These are phyloP conservation scores for Stratiomys singularior DNA, from an alignment of 2,888 invertebrate species.

Conservation along the genomic window DNA sequence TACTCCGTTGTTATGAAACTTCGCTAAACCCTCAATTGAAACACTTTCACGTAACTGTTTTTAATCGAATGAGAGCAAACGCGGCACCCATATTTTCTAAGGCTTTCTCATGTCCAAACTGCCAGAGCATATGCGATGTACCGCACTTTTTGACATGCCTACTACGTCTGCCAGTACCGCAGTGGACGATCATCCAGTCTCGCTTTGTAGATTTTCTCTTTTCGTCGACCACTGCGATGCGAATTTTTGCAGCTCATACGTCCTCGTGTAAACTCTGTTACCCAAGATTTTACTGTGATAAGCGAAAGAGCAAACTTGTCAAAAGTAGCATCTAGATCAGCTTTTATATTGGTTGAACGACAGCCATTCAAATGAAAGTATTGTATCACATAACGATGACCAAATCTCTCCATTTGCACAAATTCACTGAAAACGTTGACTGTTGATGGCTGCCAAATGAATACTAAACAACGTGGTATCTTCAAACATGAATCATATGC, in stretches of 20 bases:
- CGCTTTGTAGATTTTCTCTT: neutral
- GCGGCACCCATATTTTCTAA: too few species aligned
- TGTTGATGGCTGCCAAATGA: neutral
- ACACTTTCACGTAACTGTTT: too few species aligned
- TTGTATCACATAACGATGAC: constrained; percentile 4
- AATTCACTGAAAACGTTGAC: neutral
- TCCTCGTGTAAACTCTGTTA: constrained; percentile 6
- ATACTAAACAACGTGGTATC: neutral
- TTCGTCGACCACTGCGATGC: neutral
- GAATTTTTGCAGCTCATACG: neutral
- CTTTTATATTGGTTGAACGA: neutral
- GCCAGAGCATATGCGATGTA: too few species aligned
- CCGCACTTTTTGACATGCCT: neutral
- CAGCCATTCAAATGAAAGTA: neutral
- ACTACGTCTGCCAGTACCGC: neutral
- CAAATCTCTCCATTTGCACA: too few species aligned
- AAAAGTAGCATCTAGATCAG: neutral
- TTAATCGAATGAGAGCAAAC: too few species aligned
- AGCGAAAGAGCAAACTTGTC: neutral
- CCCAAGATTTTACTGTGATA: constrained; percentile 8
- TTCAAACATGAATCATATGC: neutral
- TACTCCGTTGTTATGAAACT: too few species aligned
- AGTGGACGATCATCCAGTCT: neutral
- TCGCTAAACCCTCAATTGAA: too few species aligned
- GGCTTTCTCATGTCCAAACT: too few species aligned